Evolutionary conservation across 2,888 invertebrate genomes (phyloP).

Genomic region (Scrobipalpa costella): DNA sequence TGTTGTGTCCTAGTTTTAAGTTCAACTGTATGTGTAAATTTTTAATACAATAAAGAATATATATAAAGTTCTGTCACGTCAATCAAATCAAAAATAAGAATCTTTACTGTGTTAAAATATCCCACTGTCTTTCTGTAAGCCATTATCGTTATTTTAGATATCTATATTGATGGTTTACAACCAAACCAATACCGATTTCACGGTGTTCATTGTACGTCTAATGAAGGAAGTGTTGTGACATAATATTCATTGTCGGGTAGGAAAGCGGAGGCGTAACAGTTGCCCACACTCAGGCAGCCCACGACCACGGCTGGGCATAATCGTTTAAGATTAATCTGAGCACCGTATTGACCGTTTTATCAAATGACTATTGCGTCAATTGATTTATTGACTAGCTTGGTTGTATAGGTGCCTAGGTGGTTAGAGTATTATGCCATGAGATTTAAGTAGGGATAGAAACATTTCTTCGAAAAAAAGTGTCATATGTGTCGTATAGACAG

Average conservation of each 20-base stretch:
- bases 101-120: background rate
- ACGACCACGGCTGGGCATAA: background rate
- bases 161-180: background rate
- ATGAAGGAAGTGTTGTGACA: slow-evolving; percentile 3
- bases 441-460: too few relatives aligned
- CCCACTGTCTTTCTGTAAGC: background rate
- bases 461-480: too few relatives aligned
- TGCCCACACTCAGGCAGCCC: background rate
- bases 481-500: too few relatives aligned
- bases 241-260: slow-evolving; percentile 13
- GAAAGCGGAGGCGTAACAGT: slow-evolving; percentile 10
- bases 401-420: too few relatives aligned
- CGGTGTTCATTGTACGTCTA: background rate
- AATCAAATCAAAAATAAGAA: background rate
- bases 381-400: background rate
- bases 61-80: too few relatives aligned
- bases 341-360: slow-evolving; percentile 14
- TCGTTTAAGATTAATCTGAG: background rate
- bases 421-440: too few relatives aligned
- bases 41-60: too few relatives aligned
- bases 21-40: too few relatives aligned
- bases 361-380: slow-evolving; percentile 1
- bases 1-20: too few relatives aligned
- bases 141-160: background rate
- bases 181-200: background rate